Evolutionary conservation across 2,797 vertebrate species (phyloP).

Genomic region (Neomorphus geoffroyi): DNA sequence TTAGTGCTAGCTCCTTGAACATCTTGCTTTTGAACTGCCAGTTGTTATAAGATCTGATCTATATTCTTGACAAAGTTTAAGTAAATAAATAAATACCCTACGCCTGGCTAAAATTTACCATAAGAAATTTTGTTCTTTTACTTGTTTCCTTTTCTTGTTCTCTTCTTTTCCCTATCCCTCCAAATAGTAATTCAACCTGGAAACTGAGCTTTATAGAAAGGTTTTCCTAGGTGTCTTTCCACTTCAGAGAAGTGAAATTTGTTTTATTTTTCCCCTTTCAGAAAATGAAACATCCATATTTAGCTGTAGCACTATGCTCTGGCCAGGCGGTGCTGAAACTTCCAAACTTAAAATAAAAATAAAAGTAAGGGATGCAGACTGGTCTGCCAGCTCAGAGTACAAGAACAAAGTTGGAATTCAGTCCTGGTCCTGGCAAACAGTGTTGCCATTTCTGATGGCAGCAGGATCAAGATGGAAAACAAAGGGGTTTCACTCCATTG

Average conservation of each 20-base stretch:
- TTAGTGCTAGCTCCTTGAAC: slow-evolving; percentile 21
- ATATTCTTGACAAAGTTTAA: not conserved
- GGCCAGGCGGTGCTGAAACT: not conserved
- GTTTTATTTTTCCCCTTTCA: not conserved
- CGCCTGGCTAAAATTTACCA: not conserved
- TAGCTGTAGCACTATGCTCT: not conserved
- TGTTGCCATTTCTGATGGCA: not conserved
- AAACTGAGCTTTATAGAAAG: not conserved
- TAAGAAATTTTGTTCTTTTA: not conserved
- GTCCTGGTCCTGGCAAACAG: not conserved
- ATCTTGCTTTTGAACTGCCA: slow-evolving; percentile 19
- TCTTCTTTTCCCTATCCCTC: not conserved
- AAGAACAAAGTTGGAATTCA: not conserved
- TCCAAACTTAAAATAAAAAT: not conserved
- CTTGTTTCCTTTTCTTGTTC: not conserved
- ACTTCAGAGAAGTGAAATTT: not conserved
- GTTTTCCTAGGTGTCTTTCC: not conserved
- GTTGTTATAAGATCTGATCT: not conserved
- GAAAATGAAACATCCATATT: not conserved
- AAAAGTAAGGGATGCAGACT: not conserved
- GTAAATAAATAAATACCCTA: slow-evolving; percentile 15
- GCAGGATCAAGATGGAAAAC: not conserved
- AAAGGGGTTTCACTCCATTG: not conserved
- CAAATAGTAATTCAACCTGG: not conserved
- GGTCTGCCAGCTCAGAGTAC: not conserved